phyloP scores from a whole-genome alignment of 2,113 vertebrate species.

The Cyanoderma ruficeps region DNA sequence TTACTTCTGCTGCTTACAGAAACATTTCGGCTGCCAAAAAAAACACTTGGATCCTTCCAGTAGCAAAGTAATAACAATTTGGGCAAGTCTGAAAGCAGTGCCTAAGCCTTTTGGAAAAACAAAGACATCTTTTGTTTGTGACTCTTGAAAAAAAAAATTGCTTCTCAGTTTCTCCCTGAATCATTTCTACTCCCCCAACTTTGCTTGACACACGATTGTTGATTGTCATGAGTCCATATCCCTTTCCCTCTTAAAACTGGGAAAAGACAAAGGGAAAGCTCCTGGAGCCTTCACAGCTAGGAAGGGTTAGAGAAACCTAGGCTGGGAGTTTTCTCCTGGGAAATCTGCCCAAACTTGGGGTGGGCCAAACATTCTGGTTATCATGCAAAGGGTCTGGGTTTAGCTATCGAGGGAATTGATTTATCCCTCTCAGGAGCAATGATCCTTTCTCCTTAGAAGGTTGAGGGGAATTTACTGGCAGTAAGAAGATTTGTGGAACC shows the following conservation, averaged over 20 bases:
- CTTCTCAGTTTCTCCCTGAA: not conserved
- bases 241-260: not conserved
- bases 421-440: constrained; percentile 13
- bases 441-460: constrained; percentile 26
- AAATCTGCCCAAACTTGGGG: not conserved
- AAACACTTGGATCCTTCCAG: not conserved
- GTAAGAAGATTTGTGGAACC: constrained; percentile 55
- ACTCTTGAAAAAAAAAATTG: not conserved
- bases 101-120: not conserved
- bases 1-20: not conserved
- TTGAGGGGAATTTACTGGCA: constrained; percentile 47
- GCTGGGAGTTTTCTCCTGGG: not conserved
- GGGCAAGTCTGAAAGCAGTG: not conserved
- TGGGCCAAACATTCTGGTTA: not conserved
- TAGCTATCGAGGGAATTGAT: not conserved
- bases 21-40: not conserved
- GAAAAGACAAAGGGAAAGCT: not conserved
- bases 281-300: not conserved
- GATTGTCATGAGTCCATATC: fast-evolving
- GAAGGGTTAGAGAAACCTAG: not conserved
- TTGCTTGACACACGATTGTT: not conserved
- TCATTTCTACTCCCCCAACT: not conserved
- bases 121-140: not conserved
- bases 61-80: not conserved
- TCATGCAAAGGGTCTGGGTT: not conserved